A percentile compares a stretch with the other conserved stretches of the same genome.
phyloP scores from a whole-genome alignment of 2,888 invertebrate species.

The Caenorhabditis sinica region DNA sequence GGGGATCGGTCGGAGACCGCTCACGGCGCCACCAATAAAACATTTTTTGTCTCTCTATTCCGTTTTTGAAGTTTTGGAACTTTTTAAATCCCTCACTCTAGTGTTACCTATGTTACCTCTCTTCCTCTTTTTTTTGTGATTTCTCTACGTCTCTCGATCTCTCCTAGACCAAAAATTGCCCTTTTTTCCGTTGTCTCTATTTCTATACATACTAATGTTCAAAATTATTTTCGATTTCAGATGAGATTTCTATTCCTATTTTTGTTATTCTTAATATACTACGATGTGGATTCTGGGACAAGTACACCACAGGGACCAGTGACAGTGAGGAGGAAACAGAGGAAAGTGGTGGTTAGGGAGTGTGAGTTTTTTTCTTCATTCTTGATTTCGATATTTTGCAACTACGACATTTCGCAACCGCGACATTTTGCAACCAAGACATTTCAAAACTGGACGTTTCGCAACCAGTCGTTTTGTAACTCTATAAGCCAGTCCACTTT shows the following conservation, averaged over 20 bases:
- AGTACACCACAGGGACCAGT: constrained; percentile 3
- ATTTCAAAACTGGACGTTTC: no score
- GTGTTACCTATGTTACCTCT: constrained; percentile 3
- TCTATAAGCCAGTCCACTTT: no score
- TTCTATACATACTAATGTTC: no score
- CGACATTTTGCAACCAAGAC: no score
- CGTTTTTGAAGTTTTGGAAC: background rate
- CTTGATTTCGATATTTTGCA: no score
- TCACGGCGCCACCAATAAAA: constrained; percentile 52
- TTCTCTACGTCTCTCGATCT: constrained; percentile 12
- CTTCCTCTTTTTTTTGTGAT: background rate
- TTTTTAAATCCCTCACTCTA: constrained; percentile 39
- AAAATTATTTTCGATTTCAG: no score
- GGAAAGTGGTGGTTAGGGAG: constrained; percentile 41
- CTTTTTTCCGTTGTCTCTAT: background rate
- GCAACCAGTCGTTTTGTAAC: no score
- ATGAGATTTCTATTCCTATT: constrained; percentile 54
- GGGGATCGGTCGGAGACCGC: constrained; percentile 29
- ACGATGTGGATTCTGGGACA: background rate
- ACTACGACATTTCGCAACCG: no score
- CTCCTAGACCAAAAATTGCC: constrained; percentile 10
- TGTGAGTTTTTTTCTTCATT: constrained; percentile 61
- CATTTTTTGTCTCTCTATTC: constrained; percentile 17
- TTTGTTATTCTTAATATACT: constrained; percentile 11
- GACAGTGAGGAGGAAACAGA: background rate